Evolutionary conservation across 1,140 invertebrate genomes (phyloP).

Genomic region (Pseudomyrmex flavicornis): DNA sequence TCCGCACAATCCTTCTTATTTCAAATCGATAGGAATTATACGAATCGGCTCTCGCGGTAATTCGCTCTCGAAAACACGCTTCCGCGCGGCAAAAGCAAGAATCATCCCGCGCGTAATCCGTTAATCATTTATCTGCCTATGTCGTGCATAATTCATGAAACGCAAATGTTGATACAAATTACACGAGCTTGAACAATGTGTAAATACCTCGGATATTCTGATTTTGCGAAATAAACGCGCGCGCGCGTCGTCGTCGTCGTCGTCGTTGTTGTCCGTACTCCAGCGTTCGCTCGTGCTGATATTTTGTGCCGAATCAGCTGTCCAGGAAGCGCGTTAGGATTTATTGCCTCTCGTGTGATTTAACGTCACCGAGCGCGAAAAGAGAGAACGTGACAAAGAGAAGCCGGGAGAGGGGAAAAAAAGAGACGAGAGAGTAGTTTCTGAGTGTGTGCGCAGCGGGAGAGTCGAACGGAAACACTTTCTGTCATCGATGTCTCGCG

Average conservation of each 20-base stretch:
- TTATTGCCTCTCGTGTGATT: conserved; percentile 66
- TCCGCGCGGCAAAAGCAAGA: neutral
- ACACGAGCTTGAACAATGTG: conserved; percentile 28
- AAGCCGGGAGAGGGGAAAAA: neutral
- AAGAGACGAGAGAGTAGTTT: conserved; percentile 37
- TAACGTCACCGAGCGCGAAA: conserved; percentile 56
- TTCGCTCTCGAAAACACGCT: neutral
- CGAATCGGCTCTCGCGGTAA: neutral
- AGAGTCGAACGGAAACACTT: conserved; percentile 58
- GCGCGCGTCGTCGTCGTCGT: neutral
- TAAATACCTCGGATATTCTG: conserved; percentile 2
- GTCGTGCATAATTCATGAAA: conserved; percentile 15
- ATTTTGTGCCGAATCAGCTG: conserved; percentile 67
- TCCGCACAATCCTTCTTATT: neutral
- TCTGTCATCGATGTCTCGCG: conserved; percentile 39
- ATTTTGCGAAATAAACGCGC: conserved; percentile 47
- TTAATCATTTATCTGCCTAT: conserved; percentile 42
- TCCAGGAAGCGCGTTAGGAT: conserved; percentile 57
- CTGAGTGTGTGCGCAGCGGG: conserved; percentile 18
- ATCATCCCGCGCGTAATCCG: conserved; percentile 8
- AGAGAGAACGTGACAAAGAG: conserved; percentile 12
- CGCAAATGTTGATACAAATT: conserved; percentile 30
- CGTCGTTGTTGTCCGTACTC: conserved; percentile 16
- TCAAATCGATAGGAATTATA: neutral
- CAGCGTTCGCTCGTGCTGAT: conserved; percentile 59